Evolutionary conservation across 2,888 invertebrate genomes (phyloP), one percentile per base, ranked within the genome.

Genomic region (Cryptophagus acutangulus): DNA sequence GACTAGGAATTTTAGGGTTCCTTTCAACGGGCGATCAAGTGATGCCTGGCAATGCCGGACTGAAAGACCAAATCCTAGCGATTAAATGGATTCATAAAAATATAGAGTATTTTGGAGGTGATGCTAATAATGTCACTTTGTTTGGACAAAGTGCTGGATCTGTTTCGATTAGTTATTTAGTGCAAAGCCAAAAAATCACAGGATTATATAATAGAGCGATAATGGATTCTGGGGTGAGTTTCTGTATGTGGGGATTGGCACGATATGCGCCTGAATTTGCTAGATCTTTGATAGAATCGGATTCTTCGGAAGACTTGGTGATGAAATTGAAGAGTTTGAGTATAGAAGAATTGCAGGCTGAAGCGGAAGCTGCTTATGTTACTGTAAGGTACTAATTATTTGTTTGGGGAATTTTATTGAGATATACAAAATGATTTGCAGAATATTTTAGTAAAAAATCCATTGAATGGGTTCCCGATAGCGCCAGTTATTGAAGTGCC

Each of bases 121-220:
- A 53, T 40, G 43, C 45, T 1, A 31, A 42, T 8, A 38, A 41
- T 9, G 43, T 52, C 5, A 49, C 50, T 4, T 36, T 52, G 13
- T 45, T 47, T 33, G 52, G 52, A 10, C 36, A 49, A 31, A 53
- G 53, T 45, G 49, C 53, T 13, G 53, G 53, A 9, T 31, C 46
- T 9, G 46, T 37, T 2, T 46, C 45, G 9, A 43, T 51, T 13
- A 43, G 48, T 1, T 40, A 48, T 26, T 47, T 49, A 10, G 31
- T 51, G 20, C 48, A 41, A 37, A 45, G 46, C 2, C 17, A 37
- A 14, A 34, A 9, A 10, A n/a, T n/a, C n/a, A n/a, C 30, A 56
- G 61, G 54, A 20, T 42, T 61, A 34, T 59, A 54, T 33, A 41
- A 51, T 2, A 40, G 43, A 17, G 61, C 54, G 16, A 61, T 61